Percentiles rank a stretch among this genome's conserved stretches.
phyloP scores from a whole-genome alignment of 2,113 vertebrate genomes.

The Fulmarus glacialis region DNA sequence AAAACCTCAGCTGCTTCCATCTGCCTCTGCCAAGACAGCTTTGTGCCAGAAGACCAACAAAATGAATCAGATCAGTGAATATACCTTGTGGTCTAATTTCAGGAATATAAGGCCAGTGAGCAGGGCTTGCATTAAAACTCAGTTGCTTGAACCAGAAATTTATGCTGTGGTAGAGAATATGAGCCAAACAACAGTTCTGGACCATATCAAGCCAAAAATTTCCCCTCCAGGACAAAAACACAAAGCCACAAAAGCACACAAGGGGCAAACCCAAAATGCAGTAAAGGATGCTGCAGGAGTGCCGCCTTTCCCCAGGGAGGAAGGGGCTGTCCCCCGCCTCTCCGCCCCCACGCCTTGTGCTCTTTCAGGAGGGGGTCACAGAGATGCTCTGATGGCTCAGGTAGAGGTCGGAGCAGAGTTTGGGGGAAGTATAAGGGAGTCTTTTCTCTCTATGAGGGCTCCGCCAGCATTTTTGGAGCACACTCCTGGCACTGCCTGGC shows the following conservation, averaged over 20 bases:
- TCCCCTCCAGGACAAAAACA: background rate
- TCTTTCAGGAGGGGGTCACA: accelerated
- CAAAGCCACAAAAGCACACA: background rate
- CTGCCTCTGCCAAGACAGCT: background rate
- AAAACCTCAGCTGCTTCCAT: background rate
- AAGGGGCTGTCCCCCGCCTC: background rate
- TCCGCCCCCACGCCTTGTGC: accelerated
- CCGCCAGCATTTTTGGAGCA: background rate
- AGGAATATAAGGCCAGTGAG: background rate
- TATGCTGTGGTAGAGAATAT: background rate
- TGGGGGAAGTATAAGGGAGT: background rate
- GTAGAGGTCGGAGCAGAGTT: background rate
- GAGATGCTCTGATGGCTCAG: background rate
- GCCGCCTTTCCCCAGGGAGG: background rate
- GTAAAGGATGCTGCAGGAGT: background rate
- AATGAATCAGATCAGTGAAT: background rate
- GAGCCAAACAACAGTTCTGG: background rate
- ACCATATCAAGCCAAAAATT: background rate
- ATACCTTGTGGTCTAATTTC: background rate
- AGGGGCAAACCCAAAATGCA: background rate
- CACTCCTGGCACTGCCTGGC: accelerated
- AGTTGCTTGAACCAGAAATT: background rate
- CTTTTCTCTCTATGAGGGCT: background rate
- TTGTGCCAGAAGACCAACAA: background rate
- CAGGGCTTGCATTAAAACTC: background rate